Evolutionary conservation across 2,113 vertebrate species (phyloP).

Genomic region (Odocoileus hemionus): DNA sequence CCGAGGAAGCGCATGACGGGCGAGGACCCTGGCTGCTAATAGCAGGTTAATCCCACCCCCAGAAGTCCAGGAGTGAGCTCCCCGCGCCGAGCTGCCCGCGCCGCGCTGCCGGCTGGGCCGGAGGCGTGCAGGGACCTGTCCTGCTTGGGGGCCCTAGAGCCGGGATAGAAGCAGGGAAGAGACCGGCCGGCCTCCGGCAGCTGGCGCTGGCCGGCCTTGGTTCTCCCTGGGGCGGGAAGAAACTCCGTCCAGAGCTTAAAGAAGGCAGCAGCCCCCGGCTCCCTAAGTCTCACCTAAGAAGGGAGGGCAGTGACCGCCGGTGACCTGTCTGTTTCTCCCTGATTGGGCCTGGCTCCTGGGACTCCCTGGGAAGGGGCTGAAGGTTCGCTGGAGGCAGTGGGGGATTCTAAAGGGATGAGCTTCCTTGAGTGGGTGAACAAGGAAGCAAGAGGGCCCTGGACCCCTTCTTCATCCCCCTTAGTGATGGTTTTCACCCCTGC

Average conservation of each 20-base stretch:
- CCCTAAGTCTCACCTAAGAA: not conserved
- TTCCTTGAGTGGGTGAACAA: not conserved
- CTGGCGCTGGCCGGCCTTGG: not conserved
- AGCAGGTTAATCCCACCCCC: constrained; percentile 64
- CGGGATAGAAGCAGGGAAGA: not conserved
- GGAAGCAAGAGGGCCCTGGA: not conserved
- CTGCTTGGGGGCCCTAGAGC: constrained; percentile 27
- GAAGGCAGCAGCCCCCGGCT: not conserved
- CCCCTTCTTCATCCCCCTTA: not conserved
- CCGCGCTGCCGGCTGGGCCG: constrained; percentile 43
- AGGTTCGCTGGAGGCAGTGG: not conserved
- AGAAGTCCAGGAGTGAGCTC: constrained; percentile 5
- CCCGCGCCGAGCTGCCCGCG: not conserved
- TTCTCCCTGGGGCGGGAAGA: constrained; percentile 18
- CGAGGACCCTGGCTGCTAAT: constrained; percentile 28
- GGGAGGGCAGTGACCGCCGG: not conserved
- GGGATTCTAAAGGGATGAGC: not conserved
- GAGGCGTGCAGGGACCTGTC: constrained; percentile 74
- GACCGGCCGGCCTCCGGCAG: constrained; percentile 1
- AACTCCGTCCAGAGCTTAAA: not conserved
- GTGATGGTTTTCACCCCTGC: not conserved
- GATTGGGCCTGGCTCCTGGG: not conserved
- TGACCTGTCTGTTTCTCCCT: not conserved
- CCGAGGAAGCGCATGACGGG: constrained; percentile 40
- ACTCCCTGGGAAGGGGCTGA: not conserved